Conservation (phyloP, 1,140 invertebrate species). For the Drosophila azteca region DNA sequence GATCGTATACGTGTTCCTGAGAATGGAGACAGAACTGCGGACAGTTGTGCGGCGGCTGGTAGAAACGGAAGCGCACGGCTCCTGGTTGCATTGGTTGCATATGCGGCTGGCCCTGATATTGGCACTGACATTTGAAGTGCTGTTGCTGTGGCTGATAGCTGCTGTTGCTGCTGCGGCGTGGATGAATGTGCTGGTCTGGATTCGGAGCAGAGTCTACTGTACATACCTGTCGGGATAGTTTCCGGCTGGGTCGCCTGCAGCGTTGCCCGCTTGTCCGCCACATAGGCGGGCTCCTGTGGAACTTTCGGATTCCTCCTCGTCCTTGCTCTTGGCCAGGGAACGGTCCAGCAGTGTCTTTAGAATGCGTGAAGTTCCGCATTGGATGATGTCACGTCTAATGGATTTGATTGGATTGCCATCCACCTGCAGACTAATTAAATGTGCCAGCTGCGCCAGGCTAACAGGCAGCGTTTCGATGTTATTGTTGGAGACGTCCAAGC, state of each 20-base stretch:
- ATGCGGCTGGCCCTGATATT: conserved; percentile 30
- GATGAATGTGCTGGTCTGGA: conserved; percentile 26
- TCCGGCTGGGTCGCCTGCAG: conserved; percentile 24
- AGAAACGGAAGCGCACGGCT: neutral
- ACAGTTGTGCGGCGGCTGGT: conserved; percentile 7
- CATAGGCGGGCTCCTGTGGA: conserved; percentile 9
- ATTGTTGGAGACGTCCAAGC: conserved; percentile 93
- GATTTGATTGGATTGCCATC: conserved; percentile 93
- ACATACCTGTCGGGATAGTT: conserved; percentile 88
- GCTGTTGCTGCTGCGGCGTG: conserved; percentile 16
- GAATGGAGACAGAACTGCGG: neutral
- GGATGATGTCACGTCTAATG: conserved; percentile 90
- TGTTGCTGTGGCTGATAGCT: conserved; percentile 19
- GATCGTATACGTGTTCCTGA: neutral
- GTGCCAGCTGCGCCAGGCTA: conserved; percentile 89
- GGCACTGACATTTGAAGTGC: conserved; percentile 3
- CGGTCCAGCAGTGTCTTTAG: conserved; percentile 91
- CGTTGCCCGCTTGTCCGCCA: neutral
- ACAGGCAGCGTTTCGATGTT: conserved; percentile 88
- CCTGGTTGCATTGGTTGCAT: conserved; percentile 25
- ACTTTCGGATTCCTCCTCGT: conserved; percentile 49
- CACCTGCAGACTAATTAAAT: conserved; percentile 92
- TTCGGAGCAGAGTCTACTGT: neutral
- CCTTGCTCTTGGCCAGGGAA: conserved; percentile 82
- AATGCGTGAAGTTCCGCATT: conserved; percentile 91